Evolutionary conservation across 2,113 vertebrate species (phyloP).

Genomic region (Glaucidium brasilianum): DNA sequence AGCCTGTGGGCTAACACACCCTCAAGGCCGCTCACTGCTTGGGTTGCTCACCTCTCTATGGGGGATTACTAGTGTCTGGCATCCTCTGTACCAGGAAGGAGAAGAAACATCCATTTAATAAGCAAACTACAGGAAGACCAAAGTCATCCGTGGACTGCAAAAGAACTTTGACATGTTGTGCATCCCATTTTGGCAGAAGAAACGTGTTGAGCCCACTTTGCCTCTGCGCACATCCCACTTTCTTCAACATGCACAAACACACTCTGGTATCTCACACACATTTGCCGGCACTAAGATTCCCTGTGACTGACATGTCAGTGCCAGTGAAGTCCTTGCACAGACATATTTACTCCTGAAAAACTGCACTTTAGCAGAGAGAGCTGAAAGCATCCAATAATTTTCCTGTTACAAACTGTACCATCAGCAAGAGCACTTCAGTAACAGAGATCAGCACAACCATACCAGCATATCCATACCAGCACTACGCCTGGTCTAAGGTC

Average conservation of each 20-base stretch:
- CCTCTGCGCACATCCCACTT: fast-evolving
- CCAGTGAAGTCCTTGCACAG: background rate
- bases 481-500: background rate
- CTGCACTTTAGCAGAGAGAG: background rate
- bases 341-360: background rate
- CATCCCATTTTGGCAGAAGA: background rate
- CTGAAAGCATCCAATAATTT: background rate
- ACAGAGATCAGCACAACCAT: background rate
- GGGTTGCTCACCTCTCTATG: fast-evolving
- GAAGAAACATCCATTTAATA: background rate
- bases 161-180: background rate
- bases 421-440: background rate
- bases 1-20: background rate
- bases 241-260: background rate
- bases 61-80: fast-evolving
- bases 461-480: background rate
- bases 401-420: background rate
- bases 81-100: background rate
- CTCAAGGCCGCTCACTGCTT: background rate
- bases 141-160: background rate
- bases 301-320: background rate
- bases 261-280: background rate
- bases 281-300: background rate
- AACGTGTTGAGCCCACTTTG: background rate
- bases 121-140: background rate